Conservation (phyloP, 1,140 invertebrate species). For the Vollenhovia emeryi region DNA sequence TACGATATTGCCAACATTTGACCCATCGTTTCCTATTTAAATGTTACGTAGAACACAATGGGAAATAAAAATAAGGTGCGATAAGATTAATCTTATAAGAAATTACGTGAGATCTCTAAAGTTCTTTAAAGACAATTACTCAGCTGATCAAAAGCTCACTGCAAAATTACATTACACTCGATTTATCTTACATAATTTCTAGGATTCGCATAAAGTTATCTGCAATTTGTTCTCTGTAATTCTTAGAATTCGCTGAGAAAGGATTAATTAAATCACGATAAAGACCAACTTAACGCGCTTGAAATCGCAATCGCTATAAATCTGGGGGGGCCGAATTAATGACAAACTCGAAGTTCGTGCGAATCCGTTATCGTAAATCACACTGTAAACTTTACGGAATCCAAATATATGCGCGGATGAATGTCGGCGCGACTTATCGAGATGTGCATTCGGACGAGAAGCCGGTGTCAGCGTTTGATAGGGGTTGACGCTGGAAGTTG, state of each 20-base stretch:
- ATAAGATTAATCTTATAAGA: neutral
- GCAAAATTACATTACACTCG: neutral
- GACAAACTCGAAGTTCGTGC: slow-evolving; percentile 39
- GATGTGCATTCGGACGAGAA: slow-evolving; percentile 44
- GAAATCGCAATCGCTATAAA: slow-evolving; percentile 47
- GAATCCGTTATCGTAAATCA: slow-evolving; percentile 45
- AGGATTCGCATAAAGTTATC: neutral
- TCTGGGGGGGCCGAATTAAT: slow-evolving; percentile 25
- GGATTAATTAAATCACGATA: slow-evolving; percentile 52
- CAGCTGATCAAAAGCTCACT: slow-evolving; percentile 6
- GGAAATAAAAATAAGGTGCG: neutral
- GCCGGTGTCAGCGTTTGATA: slow-evolving; percentile 65
- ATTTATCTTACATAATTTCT: slow-evolving; percentile 32
- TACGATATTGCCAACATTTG: neutral
- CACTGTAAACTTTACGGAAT: slow-evolving; percentile 41
- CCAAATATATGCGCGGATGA: slow-evolving; percentile 38
- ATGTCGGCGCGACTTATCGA: slow-evolving; percentile 43
- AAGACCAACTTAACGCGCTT: slow-evolving; percentile 16
- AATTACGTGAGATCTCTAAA: neutral
- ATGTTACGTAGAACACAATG: neutral
- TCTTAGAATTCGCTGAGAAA: slow-evolving; percentile 21
- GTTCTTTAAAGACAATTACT: slow-evolving; percentile 17
- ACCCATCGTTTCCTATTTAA: neutral
- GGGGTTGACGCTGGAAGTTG: slow-evolving; percentile 56
- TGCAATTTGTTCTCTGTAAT: slow-evolving; percentile 2